These are phyloP conservation scores for Barnardius zonarius DNA, from an alignment of 2,113 vertebrate species.

Conservation along the genomic window DNA sequence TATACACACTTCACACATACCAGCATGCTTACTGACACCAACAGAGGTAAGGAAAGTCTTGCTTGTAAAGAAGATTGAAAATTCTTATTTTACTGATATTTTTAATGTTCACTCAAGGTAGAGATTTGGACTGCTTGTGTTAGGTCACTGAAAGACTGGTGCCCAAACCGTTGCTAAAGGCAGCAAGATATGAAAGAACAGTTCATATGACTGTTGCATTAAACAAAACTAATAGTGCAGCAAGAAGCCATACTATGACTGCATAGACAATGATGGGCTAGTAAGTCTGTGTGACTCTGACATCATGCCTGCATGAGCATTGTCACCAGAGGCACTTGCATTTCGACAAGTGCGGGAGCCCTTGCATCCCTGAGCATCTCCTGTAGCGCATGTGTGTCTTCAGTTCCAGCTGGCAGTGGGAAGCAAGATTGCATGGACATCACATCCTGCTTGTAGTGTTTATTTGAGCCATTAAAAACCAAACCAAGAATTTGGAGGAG, in stretches of 20 bases:
- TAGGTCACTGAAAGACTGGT: neutral
- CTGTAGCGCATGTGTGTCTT: fast-evolving
- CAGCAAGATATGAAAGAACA: neutral
- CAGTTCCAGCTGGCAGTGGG: neutral
- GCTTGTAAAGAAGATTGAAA: neutral
- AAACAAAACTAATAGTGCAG: neutral
- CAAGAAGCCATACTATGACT: neutral
- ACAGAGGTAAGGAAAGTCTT: neutral
- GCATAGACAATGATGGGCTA: neutral
- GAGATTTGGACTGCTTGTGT: neutral
- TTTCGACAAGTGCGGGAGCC: neutral
- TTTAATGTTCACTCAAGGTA: neutral
- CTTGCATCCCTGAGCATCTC: neutral
- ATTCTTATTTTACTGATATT: neutral
- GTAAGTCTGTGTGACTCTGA: neutral
- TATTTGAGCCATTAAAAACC: neutral
- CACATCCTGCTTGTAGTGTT: neutral
- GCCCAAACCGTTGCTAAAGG: neutral
- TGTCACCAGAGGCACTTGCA: neutral
- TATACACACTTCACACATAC: neutral
- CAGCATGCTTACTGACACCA: neutral
- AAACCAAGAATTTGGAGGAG: neutral
- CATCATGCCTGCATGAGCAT: neutral
- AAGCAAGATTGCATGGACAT: neutral
- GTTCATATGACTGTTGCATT: neutral